Base-by-base conservation (phyloP, 2,888 invertebrate genomes). In the Melipona bicolor region DNA sequence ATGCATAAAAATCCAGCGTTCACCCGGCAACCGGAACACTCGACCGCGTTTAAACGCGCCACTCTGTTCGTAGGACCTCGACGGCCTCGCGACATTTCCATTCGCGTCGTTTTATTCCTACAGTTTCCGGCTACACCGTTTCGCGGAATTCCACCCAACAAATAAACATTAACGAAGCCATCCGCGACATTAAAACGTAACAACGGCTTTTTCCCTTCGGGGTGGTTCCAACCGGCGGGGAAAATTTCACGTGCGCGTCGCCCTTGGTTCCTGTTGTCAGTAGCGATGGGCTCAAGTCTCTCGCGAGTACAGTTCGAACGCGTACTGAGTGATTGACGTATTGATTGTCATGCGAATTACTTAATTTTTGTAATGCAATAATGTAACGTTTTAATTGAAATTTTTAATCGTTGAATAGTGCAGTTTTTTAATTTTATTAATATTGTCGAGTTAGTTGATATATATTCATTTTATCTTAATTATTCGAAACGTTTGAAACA, bases 21-120 rank as follows among this genome's bases (percentile, higher is more conserved):
- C 54, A 13, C n/a, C 11, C 43, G 43, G 68, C 50, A 81, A 74
- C 81, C 64, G 74, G 24, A 65, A 56, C 70, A 74, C 71, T 75
- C 79, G 82, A 79, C 79, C 70, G 70, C 70, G 65, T 79, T 82
- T 74, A 74, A 75, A 75, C 65, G 24, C 21, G 27, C 70, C 59
- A 24, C 61, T 19, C 43, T 49, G 64, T 54, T 68, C 73, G 72
- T 68, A 77, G 56, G 24, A 50, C 43, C 56, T 59, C 43, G 43
- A 27, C 69, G 52, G 24, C 32, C 64, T 27, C 69, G 62, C 36
- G 78, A 73, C 78, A 78, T 78, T 81, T 73, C 36, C 73, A 81
- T 78, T 68, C 61, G 49, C 73, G 62, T 62, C 69, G 67, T 69
- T 73, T 77, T 62, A n/a, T 68, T 43, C 43, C n/a, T 62, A 52